Conservation (phyloP, 2,888 invertebrate species). For the Hetaerina titia region DNA sequence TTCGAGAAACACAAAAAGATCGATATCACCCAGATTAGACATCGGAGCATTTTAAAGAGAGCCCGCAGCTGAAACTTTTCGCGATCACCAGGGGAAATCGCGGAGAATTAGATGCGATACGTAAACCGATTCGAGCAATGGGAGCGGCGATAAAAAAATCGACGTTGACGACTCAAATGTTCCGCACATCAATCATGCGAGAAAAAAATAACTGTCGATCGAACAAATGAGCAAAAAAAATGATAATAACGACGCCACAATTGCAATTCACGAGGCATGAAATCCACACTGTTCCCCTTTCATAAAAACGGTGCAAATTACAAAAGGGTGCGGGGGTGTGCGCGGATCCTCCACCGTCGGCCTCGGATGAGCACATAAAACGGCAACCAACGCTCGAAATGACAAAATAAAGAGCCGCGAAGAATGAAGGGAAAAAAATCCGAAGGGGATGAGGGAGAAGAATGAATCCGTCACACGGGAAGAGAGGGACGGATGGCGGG, state of each 20-base stretch:
- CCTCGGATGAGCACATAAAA: neutral
- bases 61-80: neutral
- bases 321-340: neutral
- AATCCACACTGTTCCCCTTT: slow-evolving; percentile 9
- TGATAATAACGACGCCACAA: neutral
- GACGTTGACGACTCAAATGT: neutral
- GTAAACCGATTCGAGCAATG: neutral
- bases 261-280: slow-evolving; percentile 17
- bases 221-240: neutral
- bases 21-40: neutral
- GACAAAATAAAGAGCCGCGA: neutral
- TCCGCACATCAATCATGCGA: neutral
- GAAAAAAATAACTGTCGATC: neutral
- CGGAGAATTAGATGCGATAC: neutral
- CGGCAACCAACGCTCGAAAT: neutral
- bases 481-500: no score
- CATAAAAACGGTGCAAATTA: slow-evolving; percentile 2
- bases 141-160: neutral
- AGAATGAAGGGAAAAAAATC: neutral
- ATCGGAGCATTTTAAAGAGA: neutral
- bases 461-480: neutral
- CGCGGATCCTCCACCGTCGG: neutral
- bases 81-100: neutral
- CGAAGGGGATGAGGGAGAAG: neutral
- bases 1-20: neutral